Percentiles rank a stretch among this genome's conserved stretches.
These are phyloP conservation scores for Cervus canadensis DNA, from an alignment of 2,113 vertebrate genomes.

Conservation along the genomic window DNA sequence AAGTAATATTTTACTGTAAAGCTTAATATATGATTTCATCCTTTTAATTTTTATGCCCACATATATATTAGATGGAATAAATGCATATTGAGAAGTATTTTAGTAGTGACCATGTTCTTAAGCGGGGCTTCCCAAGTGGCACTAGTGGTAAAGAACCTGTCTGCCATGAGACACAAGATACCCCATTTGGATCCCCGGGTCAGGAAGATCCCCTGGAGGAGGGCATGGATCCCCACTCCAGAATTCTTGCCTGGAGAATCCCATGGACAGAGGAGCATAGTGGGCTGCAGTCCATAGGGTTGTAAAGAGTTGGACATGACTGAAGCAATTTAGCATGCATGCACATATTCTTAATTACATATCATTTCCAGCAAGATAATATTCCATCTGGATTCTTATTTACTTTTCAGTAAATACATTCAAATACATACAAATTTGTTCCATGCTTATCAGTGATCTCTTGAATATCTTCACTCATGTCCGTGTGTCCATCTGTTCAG, in stretches of 20 bases:
- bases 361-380: slow-evolving; percentile 48
- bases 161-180: neutral
- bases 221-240: neutral
- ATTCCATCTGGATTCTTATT: slow-evolving; percentile 65
- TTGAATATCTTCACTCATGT: slow-evolving; percentile 4
- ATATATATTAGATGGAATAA: neutral
- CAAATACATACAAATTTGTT: neutral
- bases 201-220: neutral
- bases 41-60: neutral
- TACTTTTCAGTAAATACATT: slow-evolving; percentile 34
- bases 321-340: neutral
- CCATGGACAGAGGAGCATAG: neutral
- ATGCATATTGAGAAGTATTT: neutral
- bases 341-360: neutral
- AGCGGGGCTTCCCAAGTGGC: neutral
- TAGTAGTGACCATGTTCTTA: slow-evolving; percentile 43
- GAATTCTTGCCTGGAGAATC: neutral
- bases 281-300: neutral
- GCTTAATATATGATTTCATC: neutral
- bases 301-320: neutral
- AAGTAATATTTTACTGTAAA: neutral
- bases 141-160: neutral
- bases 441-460: slow-evolving; percentile 55
- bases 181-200: neutral
- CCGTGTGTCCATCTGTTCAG: slow-evolving; percentile 43